Evolutionary conservation across 2,888 invertebrate genomes (phyloP).

Genomic region (Apocheima hispidaria): DNA sequence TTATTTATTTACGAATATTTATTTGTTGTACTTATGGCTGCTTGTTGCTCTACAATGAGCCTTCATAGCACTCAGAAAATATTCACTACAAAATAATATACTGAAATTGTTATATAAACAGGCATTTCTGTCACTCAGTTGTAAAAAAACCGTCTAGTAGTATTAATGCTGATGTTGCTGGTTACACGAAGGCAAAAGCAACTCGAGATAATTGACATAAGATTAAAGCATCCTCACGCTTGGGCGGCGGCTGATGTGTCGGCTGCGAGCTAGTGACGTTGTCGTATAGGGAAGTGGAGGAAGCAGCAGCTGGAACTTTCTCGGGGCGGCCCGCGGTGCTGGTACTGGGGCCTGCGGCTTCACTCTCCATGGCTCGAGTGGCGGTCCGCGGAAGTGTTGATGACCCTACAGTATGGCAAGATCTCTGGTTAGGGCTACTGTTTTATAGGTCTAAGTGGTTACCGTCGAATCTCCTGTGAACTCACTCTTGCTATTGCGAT

Average conservation of each 20-base stretch:
- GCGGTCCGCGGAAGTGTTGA: constrained; percentile 94
- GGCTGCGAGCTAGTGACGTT: constrained; percentile 88
- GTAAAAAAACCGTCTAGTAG: not conserved
- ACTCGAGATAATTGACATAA: not conserved
- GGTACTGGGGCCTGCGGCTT: constrained; percentile 76
- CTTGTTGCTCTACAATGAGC: too few species aligned
- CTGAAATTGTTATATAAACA: not conserved
- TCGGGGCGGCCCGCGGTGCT: constrained; percentile 87
- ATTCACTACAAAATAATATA: not conserved
- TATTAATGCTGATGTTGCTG: not conserved
- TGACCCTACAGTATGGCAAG: constrained; percentile 85
- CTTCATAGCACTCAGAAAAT: too few species aligned
- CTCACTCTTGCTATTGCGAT: too few species aligned
- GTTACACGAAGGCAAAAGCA: too few species aligned
- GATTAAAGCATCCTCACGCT: constrained; percentile 69
- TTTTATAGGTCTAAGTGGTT: too few species aligned
- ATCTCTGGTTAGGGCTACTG: not conserved
- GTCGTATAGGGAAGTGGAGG: constrained; percentile 95
- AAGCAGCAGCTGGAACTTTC: constrained; percentile 94
- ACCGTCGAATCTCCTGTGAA: not conserved
- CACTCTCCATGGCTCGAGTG: constrained; percentile 89
- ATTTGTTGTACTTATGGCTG: too few species aligned
- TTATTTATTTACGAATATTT: too few species aligned
- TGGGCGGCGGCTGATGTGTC: constrained; percentile 80
- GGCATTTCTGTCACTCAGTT: too few species aligned